A percentile compares a stretch with the other conserved stretches of the same genome.
These are phyloP conservation scores for Carcharodon carcharias DNA, from an alignment of 2,797 vertebrate genomes.

Conservation along the genomic window DNA sequence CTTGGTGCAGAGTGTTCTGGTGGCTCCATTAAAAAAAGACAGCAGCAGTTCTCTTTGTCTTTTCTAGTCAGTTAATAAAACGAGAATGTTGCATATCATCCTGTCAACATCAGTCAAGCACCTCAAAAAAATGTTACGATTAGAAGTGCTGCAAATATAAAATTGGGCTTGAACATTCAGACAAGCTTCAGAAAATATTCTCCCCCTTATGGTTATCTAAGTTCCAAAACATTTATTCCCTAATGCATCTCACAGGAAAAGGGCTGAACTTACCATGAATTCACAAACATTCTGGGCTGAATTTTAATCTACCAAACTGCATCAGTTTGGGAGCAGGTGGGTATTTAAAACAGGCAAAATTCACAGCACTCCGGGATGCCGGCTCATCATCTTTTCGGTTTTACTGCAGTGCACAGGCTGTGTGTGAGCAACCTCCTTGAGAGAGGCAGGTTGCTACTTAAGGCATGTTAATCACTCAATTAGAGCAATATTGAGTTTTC, in stretches of 20 bases:
- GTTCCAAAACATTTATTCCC: neutral
- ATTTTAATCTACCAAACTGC: neutral
- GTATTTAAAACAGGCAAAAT: neutral
- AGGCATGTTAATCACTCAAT: neutral
- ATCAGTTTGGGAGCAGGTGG: neutral
- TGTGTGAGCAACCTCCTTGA: neutral
- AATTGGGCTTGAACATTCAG: neutral
- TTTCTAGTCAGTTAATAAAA: neutral
- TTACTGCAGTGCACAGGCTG: neutral
- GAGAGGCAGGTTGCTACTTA: neutral
- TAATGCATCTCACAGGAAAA: neutral
- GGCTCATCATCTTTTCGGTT: neutral
- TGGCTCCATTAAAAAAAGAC: neutral
- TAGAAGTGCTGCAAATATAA: neutral
- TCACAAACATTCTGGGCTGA: neutral
- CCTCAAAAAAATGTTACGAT: neutral
- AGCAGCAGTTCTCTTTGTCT: neutral
- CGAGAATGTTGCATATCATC: neutral
- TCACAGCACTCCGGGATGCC: neutral
- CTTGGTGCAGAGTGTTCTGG: neutral
- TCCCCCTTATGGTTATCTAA: neutral
- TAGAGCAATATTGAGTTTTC: neutral
- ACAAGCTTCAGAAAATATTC: neutral
- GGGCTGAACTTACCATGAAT: neutral
- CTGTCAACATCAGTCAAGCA: neutral